Percentiles rank a stretch among this genome's conserved stretches.
Conservation (phyloP, 2,797 vertebrate genomes). For the Esox masquinongy region DNA sequence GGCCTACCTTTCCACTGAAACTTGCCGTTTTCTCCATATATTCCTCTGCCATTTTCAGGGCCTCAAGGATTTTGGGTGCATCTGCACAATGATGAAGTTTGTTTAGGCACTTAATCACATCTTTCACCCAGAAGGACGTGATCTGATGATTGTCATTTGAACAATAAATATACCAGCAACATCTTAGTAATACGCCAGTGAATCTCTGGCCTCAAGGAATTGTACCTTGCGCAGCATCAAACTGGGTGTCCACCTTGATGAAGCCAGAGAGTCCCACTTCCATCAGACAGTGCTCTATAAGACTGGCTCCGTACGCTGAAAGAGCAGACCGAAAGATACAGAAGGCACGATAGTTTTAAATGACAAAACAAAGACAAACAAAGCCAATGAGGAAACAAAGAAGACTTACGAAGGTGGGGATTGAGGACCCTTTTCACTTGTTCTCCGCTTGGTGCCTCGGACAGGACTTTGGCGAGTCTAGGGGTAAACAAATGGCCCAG, state of each 20-base stretch:
- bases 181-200: background rate
- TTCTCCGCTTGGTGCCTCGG: slow-evolving; percentile 81
- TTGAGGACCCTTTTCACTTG: slow-evolving; percentile 91
- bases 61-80: slow-evolving; percentile 80
- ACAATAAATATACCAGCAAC: background rate
- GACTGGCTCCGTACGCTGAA: slow-evolving; percentile 85
- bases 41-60: slow-evolving; percentile 86
- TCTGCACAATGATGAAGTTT: slow-evolving; percentile 44
- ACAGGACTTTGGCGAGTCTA: slow-evolving; percentile 87
- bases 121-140: background rate
- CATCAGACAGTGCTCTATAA: slow-evolving; percentile 94
- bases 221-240: slow-evolving; percentile 72
- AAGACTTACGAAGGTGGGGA: slow-evolving; percentile 89
- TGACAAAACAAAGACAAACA: background rate
- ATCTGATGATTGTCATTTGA: background rate
- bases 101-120: slow-evolving; percentile 1
- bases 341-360: slow-evolving; percentile 1
- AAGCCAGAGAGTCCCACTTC: slow-evolving; percentile 81
- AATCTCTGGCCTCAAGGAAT: background rate
- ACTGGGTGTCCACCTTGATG: slow-evolving; percentile 81
- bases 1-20: slow-evolving; percentile 86
- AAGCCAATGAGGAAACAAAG: background rate
- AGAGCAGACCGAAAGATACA: background rate
- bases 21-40: slow-evolving; percentile 81
- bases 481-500: slow-evolving; percentile 2